Evolutionary conservation across 1,140 invertebrate species (phyloP), one percentile per base, ranked within the genome.

Genomic region (Drosophila paulistorum): DNA sequence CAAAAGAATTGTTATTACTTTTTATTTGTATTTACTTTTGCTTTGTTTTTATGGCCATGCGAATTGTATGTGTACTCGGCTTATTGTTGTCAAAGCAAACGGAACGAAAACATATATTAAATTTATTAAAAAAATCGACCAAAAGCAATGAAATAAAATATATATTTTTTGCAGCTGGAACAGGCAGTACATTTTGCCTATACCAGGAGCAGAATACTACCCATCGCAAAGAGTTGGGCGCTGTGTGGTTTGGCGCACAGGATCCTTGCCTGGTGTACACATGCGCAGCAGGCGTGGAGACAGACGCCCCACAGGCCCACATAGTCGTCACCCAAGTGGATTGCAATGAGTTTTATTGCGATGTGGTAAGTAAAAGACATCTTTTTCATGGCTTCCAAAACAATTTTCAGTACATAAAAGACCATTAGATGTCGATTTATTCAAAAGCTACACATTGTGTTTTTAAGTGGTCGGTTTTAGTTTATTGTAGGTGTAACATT

Each of bases 321-420:
- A 90, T 90, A 11, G 72, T 84, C 7, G 86, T 74, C 13, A 91
- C 74, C 0, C 90, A 74, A 9, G 91, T 91, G 6, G 89, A 91
- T 20, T 91, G 90, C 66, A 82, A 81, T 60, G 84, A 91, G 54
- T 90, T 91, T 54, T 91, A 91, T 62, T 91, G 90, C n/a, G 87
- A 90, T 69, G 84, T 91, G 84, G 90, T 91, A 30, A 51, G 90
- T 81, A 9, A 26, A 20, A 13, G 10, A 42, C 23, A 26, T 3
- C 23, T 4, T 26, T 4, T 26, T 1, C 20, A 23, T 23, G 20
- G 2, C 20, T 23, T 23, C 23, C 23, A 0, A 26, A 4, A 30
- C 5, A 30, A 23, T 2, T 23, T 23, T 23, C 1, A 23, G 20
- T 1, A 2, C 1, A 23, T 23, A 23, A 30, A 30, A 30, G 30